Conservation (phyloP, 2,113 vertebrate genomes). For the Cranoglanis bouderius region DNA sequence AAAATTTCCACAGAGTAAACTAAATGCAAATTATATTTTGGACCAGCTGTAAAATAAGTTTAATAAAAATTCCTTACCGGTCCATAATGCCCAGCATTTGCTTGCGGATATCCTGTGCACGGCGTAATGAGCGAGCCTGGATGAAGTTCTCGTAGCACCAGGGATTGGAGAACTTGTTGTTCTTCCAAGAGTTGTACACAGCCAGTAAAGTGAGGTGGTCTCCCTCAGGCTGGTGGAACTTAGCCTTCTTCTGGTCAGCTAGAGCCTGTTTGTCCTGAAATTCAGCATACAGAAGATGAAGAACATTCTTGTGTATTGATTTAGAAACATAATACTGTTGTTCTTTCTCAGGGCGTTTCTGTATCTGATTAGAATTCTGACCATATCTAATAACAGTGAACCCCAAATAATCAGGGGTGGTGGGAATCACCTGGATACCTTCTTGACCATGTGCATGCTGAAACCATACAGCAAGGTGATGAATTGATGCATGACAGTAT, state of each 20-base stretch:
- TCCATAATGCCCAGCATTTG: constrained; percentile 99
- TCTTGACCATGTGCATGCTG: neutral
- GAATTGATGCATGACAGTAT: neutral
- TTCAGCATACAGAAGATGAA: constrained; percentile 7
- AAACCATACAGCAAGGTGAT: neutral
- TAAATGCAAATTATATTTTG: neutral
- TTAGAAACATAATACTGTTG: constrained; percentile 6
- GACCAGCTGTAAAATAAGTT: neutral
- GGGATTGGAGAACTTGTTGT: constrained; percentile 98
- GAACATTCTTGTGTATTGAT: neutral
- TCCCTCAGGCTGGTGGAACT: constrained; percentile 97
- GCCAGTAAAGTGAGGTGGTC: constrained; percentile 96
- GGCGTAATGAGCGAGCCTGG: constrained; percentile 91
- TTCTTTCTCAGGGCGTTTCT: neutral
- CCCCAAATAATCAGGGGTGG: neutral
- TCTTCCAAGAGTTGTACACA: constrained; percentile 99
- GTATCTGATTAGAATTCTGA: neutral
- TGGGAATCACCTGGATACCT: neutral
- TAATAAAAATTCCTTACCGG: constrained; percentile 73
- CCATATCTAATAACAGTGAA: neutral
- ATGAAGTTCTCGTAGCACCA: constrained; percentile 99
- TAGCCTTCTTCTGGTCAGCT: constrained; percentile 98
- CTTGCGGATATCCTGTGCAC: constrained; percentile 96
- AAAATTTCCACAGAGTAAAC: neutral
- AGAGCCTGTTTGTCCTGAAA: constrained; percentile 94